Evolutionary conservation across 92 coral and sea anemone species (phyloP), one percentile per base, ranked within the genome.

Genomic region (Scolanthus callimorphus): DNA sequence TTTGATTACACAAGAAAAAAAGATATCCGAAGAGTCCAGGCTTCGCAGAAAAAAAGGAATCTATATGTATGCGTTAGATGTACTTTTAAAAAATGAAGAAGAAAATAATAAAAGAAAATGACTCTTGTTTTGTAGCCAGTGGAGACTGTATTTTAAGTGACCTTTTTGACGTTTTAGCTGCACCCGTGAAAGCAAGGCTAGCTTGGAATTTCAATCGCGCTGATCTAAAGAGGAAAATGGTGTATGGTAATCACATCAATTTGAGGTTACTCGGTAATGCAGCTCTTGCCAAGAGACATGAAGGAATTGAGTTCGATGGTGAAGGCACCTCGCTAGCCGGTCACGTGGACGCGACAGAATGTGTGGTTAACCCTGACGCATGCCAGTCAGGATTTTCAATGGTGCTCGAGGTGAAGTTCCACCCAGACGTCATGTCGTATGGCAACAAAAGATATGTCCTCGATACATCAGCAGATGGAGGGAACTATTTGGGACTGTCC

Each of bases 401-500:
- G 50, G 97, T 92, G 12, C n/a, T 73, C 26, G 84, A 77, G 80
- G 3, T 91, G 27, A 83, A 63, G 55, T 51, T 91, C 15, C 78
- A 71, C 63, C 54, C 38, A n/a, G 60, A 49, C 2, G 82, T 68
- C 10, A 50, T 34, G 43, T 39, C 88, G 23, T 84, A 76, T 59
- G 23, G 45, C 9, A 68, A 29, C 20, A 85, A 80, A n/a, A 77
- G 76, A 54, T 91, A 91, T 55, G 59, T 91, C 21, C 60, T 91
- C 10, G 97, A 91, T 51, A 91, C 91, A 12, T 96, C 96, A 12
- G 96, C 85, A 3, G 74, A 70, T 39, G 88, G 97, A 43, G 50
- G 79, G 15, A 55, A 77, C 34, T 62, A 76, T 39, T 80, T 88
- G 39, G 97, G 97, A 41, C 43, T 88, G 31, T 84, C 97, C 28